Evolutionary conservation across 2,888 invertebrate species (phyloP).

Genomic region (Hymenopus coronatus): DNA sequence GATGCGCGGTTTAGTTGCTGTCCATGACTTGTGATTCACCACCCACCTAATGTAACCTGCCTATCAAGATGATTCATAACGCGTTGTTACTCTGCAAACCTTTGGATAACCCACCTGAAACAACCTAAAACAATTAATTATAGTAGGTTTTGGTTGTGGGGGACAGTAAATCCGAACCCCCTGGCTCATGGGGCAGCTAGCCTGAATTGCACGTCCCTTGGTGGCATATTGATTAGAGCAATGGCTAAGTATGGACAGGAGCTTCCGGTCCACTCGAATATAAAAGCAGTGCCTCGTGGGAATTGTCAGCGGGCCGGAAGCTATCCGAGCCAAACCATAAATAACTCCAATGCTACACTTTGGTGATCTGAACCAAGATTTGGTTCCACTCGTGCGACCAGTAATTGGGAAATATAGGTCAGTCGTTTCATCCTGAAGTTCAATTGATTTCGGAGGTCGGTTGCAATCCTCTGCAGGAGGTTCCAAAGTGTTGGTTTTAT

Average conservation of each 20-base stretch:
- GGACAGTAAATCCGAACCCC: not conserved
- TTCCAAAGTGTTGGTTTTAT: too few relatives aligned
- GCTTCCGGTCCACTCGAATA: not conserved
- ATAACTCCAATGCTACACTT: not conserved
- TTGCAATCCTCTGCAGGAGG: too few relatives aligned
- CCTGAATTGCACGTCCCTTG: not conserved
- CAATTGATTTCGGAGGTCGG: too few relatives aligned
- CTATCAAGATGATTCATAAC: too few relatives aligned
- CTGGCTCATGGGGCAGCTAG: not conserved
- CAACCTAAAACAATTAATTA: not conserved
- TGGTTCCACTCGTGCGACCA: not conserved
- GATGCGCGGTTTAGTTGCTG: too few relatives aligned
- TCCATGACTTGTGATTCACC: too few relatives aligned
- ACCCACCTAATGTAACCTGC: too few relatives aligned
- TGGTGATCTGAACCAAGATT: not conserved
- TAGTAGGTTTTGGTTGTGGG: not conserved
- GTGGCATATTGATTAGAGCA: not conserved
- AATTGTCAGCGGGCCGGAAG: not conserved
- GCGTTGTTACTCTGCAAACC: not conserved
- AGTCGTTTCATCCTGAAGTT: not conserved
- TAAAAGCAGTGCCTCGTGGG: not conserved
- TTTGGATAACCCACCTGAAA: not conserved
- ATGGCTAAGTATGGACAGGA: not conserved
- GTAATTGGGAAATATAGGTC: not conserved
- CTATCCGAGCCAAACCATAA: not conserved